A percentile compares a stretch with the other conserved stretches of the same genome.
Conservation (phyloP, 2,888 invertebrate genomes). For the Brachyopa scutellaris region DNA sequence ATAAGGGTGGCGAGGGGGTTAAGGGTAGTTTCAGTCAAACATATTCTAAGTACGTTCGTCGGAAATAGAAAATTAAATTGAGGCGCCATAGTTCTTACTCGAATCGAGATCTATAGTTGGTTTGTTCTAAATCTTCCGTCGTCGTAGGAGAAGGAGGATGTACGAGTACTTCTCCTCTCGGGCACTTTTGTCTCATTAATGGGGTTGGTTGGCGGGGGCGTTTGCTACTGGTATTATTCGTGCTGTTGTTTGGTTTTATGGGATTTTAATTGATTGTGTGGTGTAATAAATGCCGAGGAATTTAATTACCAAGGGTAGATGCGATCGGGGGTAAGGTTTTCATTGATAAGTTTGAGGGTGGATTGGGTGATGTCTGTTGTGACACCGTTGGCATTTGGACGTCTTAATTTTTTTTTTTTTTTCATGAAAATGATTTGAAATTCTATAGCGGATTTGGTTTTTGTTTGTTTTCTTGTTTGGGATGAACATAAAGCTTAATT, state of each 20-base stretch:
- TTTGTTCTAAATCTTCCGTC: constrained; percentile 54
- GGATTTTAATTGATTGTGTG: constrained; percentile 62
- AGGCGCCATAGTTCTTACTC: constrained; percentile 72
- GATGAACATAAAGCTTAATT: too few species aligned
- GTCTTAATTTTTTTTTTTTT: too few species aligned
- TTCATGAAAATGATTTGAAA: too few species aligned
- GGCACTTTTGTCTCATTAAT: constrained; percentile 1
- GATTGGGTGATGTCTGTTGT: not conserved
- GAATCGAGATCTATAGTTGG: constrained; percentile 57
- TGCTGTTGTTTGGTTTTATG: constrained; percentile 59
- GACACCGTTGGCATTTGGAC: constrained; percentile 10
- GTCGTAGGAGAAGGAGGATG: not conserved
- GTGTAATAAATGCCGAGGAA: constrained; percentile 4
- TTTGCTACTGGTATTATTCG: constrained; percentile 39
- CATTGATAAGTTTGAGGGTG: constrained; percentile 34
- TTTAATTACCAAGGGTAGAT: constrained; percentile 24
- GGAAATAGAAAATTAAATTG: constrained; percentile 71
- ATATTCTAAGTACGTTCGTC: constrained; percentile 40
- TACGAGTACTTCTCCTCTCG: not conserved
- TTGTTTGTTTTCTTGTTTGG: too few species aligned
- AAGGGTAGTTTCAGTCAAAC: constrained; percentile 41
- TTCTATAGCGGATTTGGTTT: too few species aligned
- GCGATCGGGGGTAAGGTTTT: not conserved
- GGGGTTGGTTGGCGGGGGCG: not conserved
- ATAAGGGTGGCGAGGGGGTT: constrained; percentile 22